Base-by-base conservation (phyloP, 2,113 vertebrate species). In the Gulo gulo region DNA sequence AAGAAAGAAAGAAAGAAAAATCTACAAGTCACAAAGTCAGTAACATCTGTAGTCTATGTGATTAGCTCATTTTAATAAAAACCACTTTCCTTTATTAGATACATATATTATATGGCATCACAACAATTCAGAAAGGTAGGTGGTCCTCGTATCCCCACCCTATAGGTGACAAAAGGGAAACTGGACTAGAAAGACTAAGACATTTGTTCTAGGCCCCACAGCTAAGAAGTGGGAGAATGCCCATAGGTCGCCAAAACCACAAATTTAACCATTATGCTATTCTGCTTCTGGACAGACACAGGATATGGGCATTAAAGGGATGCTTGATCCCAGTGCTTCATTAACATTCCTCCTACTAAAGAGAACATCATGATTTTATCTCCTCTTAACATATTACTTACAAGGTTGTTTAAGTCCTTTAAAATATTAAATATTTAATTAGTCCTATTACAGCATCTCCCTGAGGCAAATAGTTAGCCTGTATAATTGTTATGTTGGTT, bases 341-440 rank as follows among this genome's bases (percentile, higher is more conserved):
- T 97, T 96, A 95, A 79, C 45, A 96, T 96, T 96, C 79, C n/a
- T 88, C 31, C 63, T 29, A 55, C 90, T 83, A 59, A 94, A 87
- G 31, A 50, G 93, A 91, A 79, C 91, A 93, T 95, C 93, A 87
- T 87, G 76, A 95, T 95, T 97, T 97, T 97, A 97, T 97, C 90
- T 94, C 90, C 74, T 85, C 59, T 97, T 92, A 97, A 96, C 11
- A 8, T 96, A 88, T 97, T 92, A 96, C 96, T 97, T 97, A 95
- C 96, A 98, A 98, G 97, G 96, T 96, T 98, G 87, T 88, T 95
- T 97, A 98, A 98, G 90, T 96, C 95, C 90, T 98, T 97, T 97
- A 97, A 97, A 97, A 97, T 97, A 98, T 97, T 97, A 97, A 98
- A 98, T 98, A 97, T 97, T 97, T 98, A 98, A 98, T 98, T 97